These are phyloP conservation scores for Pristionchus arcanus DNA, from an alignment of 2,888 invertebrate genomes.

Conservation along the genomic window DNA sequence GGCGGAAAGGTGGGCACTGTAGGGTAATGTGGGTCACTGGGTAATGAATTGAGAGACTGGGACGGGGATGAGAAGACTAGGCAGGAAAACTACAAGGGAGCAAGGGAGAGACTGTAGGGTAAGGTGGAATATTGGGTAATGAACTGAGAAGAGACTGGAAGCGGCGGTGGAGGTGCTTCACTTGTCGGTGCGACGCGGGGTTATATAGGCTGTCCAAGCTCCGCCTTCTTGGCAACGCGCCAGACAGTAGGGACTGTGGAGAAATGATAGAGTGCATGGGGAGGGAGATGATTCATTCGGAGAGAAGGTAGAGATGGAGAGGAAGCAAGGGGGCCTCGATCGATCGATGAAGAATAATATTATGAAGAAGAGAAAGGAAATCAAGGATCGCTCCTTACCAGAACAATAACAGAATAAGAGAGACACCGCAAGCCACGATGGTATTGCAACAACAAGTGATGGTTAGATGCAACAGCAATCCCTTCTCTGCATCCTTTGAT, in stretches of 20 bases:
- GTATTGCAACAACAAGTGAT: background rate
- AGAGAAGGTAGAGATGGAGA: background rate
- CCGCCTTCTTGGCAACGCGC: slow-evolving; percentile 7
- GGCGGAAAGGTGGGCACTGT: background rate
- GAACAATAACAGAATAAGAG: no score
- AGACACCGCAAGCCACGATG: background rate
- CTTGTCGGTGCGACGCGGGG: background rate
- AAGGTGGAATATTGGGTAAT: no score
- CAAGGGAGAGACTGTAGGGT: no score
- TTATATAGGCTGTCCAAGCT: slow-evolving; percentile 10
- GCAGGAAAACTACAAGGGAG: no score
- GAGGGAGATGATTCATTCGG: background rate
- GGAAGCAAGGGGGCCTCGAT: background rate
- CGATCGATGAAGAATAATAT: background rate
- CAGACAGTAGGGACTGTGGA: background rate
- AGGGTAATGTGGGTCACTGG: background rate
- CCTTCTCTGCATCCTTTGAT: background rate
- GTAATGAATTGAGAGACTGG: background rate
- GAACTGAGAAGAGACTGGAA: background rate
- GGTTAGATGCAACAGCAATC: background rate
- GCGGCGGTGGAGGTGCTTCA: background rate
- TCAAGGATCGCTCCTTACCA: background rate
- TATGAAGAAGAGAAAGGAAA: background rate
- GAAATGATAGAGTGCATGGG: slow-evolving; percentile 23
- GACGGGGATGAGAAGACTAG: no score